These are phyloP conservation scores for Sebastes hopkinsi DNA, from an alignment of 2,797 vertebrate genomes.

Conservation along the genomic window DNA sequence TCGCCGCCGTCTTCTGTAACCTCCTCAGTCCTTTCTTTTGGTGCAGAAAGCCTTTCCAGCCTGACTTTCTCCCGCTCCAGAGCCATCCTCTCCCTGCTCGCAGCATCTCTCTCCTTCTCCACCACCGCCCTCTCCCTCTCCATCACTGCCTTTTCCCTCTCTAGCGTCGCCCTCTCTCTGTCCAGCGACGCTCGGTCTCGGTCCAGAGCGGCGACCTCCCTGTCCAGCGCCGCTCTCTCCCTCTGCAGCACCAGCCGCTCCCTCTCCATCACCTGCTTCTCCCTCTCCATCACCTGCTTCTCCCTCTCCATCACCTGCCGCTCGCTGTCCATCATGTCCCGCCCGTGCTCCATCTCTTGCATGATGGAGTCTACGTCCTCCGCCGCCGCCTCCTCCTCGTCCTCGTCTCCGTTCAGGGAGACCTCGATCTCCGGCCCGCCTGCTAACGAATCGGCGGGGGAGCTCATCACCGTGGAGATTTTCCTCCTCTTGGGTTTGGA, in stretches of 20 bases:
- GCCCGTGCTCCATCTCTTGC: conserved; percentile 59
- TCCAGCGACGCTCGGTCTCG: conserved; percentile 72
- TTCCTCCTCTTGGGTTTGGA: conserved; percentile 58
- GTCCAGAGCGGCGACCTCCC: conserved; percentile 70
- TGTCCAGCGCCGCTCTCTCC: conserved; percentile 67
- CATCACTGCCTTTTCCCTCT: conserved; percentile 69
- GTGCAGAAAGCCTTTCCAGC: conserved; percentile 13
- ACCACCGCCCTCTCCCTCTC: conserved; percentile 71
- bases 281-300: conserved; percentile 43
- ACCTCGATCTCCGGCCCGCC: conserved; percentile 56
- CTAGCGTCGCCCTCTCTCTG: conserved; percentile 67
- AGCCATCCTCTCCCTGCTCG: conserved; percentile 52
- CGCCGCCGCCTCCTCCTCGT: neutral
- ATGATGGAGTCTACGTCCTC: conserved; percentile 50
- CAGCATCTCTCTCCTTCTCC: conserved; percentile 63
- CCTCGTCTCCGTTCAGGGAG: conserved; percentile 47
- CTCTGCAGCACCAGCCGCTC: conserved; percentile 71
- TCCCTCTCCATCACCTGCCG: conserved; percentile 45
- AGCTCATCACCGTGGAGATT: neutral
- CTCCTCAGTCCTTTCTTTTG: conserved; percentile 25
- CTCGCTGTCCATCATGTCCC: conserved; percentile 45
- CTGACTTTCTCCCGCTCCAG: conserved; percentile 62
- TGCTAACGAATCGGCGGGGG: neutral
- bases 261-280: conserved; percentile 65
- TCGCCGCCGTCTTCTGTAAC: neutral